Conservation (phyloP, 2,113 vertebrate species). For the Phainopepla nitens region DNA sequence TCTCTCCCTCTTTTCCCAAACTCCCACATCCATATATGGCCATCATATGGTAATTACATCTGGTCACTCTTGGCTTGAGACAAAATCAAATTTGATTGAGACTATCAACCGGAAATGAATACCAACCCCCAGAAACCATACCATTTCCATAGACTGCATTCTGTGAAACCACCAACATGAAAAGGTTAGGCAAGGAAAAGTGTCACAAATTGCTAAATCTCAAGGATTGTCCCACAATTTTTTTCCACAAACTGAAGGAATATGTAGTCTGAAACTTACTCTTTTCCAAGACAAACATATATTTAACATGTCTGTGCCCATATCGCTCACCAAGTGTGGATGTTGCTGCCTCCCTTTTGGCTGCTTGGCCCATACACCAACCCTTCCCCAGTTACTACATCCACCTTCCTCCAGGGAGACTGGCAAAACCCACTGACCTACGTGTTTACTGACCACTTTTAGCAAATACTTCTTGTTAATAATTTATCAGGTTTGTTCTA, state of each 20-base stretch:
- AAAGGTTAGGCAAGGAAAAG: background rate
- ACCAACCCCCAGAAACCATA: background rate
- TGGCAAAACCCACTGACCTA: background rate
- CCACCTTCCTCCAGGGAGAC: background rate
- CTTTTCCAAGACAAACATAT: background rate
- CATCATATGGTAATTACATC: background rate
- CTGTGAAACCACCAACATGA: background rate
- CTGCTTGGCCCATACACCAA: background rate
- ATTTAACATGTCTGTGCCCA: background rate
- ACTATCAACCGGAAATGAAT: background rate
- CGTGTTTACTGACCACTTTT: background rate
- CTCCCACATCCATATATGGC: background rate
- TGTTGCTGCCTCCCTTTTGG: background rate
- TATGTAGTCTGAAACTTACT: rapidly evolving
- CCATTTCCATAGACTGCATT: background rate
- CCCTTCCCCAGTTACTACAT: background rate
- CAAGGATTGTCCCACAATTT: background rate
- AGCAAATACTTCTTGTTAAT: background rate
- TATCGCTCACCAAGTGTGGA: background rate
- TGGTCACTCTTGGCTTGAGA: background rate
- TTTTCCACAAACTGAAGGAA: background rate
- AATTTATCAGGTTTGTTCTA: background rate
- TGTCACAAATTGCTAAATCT: background rate
- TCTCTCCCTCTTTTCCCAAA: background rate
- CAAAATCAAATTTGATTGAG: background rate